Conservation (phyloP, 1,140 invertebrate species). For the Stratiolaelaps scimitus region DNA sequence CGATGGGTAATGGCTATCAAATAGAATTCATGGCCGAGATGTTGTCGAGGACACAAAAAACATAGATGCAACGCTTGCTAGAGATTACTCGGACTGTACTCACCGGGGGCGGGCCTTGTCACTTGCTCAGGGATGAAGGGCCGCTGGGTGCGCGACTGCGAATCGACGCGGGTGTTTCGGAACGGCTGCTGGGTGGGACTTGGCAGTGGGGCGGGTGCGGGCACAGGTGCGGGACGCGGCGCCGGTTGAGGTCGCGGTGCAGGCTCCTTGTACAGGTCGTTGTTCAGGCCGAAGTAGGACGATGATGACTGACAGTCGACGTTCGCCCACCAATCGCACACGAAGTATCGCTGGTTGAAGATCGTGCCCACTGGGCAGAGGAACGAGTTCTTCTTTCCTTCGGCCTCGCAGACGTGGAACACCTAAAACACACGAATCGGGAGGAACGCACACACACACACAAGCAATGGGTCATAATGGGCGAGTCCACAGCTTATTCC, state of each 20-base stretch:
- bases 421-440: conserved; percentile 45
- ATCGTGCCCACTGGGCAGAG: conserved; percentile 75
- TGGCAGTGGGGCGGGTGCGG: neutral
- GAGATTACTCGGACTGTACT: neutral
- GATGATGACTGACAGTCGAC: conserved; percentile 53
- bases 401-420: conserved; percentile 48
- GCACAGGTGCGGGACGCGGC: neutral
- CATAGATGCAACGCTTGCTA: too few relatives aligned
- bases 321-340: conserved; percentile 87
- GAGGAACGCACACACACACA: too few relatives aligned
- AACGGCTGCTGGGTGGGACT: conserved; percentile 2
- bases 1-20: too few relatives aligned
- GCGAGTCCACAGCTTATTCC: too few relatives aligned
- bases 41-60: too few relatives aligned
- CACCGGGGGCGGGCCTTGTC: conserved; percentile 7
- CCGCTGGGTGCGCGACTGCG: conserved; percentile 23
- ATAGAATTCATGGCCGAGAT: too few relatives aligned
- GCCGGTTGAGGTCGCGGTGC: neutral
- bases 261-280: conserved; percentile 37
- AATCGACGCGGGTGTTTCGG: conserved; percentile 18
- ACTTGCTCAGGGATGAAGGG: conserved; percentile 1
- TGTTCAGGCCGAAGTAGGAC: conserved; percentile 48
- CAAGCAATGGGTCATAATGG: too few relatives aligned
- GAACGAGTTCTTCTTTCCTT: conserved; percentile 50
- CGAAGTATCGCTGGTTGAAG: conserved; percentile 71